Percentiles rank a stretch among this genome's conserved stretches.
These are phyloP conservation scores for Tetrapedia diversipes DNA, from an alignment of 2,888 invertebrate species.

Conservation along the genomic window DNA sequence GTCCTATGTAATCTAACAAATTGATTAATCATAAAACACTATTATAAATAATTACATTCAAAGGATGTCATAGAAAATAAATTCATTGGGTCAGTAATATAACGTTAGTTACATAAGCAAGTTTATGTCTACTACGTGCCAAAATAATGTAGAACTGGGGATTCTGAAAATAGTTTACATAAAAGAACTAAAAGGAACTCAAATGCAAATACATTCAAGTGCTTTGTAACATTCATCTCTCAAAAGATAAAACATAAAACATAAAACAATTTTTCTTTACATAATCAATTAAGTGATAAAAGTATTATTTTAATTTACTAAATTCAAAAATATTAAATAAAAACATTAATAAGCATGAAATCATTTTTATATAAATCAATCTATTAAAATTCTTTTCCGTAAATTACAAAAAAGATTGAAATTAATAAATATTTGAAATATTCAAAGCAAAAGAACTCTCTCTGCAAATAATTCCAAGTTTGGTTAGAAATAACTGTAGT, in stretches of 20 bases:
- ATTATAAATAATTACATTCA: constrained; percentile 72
- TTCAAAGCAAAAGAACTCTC: not conserved
- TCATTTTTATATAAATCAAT: not conserved
- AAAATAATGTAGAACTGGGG: constrained; percentile 77
- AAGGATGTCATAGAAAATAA: constrained; percentile 71
- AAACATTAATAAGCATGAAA: not conserved
- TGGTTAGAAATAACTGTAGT: not conserved
- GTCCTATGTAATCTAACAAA: constrained; percentile 2
- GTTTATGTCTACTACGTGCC: constrained; percentile 70
- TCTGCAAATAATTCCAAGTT: not conserved
- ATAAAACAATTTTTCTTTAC: not conserved
- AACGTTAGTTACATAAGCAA: constrained; percentile 70
- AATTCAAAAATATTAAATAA: not conserved
- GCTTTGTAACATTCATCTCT: not conserved
- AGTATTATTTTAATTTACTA: not conserved
- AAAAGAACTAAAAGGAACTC: constrained; percentile 50
- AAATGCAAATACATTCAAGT: constrained; percentile 19
- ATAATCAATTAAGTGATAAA: not conserved
- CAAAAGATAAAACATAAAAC: not conserved
- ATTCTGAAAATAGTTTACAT: constrained; percentile 80
- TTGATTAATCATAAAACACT: constrained; percentile 26
- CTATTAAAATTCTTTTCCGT: not conserved
- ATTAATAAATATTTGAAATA: not conserved
- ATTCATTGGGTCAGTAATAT: constrained; percentile 65
- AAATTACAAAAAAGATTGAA: not conserved